phyloP scores from a whole-genome alignment of 2,888 invertebrate species.

The Caenorhabditis zanzibari region DNA sequence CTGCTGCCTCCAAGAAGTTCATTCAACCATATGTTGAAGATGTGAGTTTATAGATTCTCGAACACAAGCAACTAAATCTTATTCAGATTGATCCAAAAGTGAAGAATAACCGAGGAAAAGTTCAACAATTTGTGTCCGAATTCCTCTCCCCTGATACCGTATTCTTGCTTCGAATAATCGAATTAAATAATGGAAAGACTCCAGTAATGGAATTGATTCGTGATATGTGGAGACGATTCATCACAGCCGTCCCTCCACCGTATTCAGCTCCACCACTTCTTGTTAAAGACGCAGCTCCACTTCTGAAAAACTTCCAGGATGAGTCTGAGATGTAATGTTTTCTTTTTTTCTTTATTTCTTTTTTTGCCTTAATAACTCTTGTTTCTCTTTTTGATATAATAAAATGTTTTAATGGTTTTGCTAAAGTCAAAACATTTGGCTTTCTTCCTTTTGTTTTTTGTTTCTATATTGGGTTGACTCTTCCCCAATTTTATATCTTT shows the following conservation, averaged over 20 bases:
- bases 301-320: slow-evolving; percentile 64
- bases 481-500: slow-evolving; percentile 42
- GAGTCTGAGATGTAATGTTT: slow-evolving; percentile 64
- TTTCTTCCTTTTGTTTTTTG: slow-evolving; percentile 25
- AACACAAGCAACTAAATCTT: background rate
- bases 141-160: slow-evolving; percentile 80
- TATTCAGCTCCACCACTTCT: slow-evolving; percentile 65
- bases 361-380: slow-evolving; percentile 37
- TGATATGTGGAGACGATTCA: slow-evolving; percentile 63
- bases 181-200: slow-evolving; percentile 63
- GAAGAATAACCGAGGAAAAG: slow-evolving; percentile 66
- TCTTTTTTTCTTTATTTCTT: slow-evolving; percentile 11
- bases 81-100: slow-evolving; percentile 66
- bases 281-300: slow-evolving; percentile 62
- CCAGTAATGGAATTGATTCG: slow-evolving; percentile 58
- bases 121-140: slow-evolving; percentile 71
- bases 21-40: slow-evolving; percentile 76
- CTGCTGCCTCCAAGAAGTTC: slow-evolving; percentile 59
- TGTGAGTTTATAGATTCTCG: slow-evolving; percentile 47
- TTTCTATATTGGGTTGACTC: slow-evolving; percentile 31
- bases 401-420: slow-evolving; percentile 47
- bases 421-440: slow-evolving; percentile 41
- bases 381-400: slow-evolving; percentile 37
- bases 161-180: slow-evolving; percentile 78
- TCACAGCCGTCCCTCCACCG: slow-evolving; percentile 62